Conservation (phyloP, 1,140 invertebrate species). For the Drosophila pseudoobscura region DNA sequence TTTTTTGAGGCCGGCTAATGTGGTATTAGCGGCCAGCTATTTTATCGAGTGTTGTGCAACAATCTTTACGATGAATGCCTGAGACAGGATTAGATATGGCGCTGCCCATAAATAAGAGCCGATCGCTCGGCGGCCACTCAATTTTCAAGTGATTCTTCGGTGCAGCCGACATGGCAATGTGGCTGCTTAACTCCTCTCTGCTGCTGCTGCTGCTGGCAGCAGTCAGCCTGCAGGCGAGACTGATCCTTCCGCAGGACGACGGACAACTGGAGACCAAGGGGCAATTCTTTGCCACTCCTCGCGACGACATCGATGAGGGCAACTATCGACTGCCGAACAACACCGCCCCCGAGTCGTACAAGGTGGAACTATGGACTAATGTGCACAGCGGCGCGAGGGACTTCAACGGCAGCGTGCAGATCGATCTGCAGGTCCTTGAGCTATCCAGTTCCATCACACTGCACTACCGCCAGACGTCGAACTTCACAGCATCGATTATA, state of each 20-base stretch:
- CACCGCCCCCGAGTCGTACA: conserved; percentile 86
- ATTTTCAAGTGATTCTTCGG: conserved; percentile 85
- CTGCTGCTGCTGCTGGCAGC: conserved; percentile 48
- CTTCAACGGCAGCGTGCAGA: conserved; percentile 86
- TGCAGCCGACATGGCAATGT: conserved; percentile 88
- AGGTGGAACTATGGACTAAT: conserved; percentile 86
- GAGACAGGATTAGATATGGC: conserved; percentile 54
- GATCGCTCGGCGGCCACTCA: conserved; percentile 6
- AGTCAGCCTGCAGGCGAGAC: conserved; percentile 41
- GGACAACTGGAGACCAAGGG: conserved; percentile 61
- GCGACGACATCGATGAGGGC: conserved; percentile 51
- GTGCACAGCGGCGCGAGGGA: conserved; percentile 83
- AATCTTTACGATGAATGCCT: conserved; percentile 47
- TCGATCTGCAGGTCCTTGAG: conserved; percentile 83
- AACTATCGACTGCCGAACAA: conserved; percentile 86
- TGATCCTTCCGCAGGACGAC: conserved; percentile 30
- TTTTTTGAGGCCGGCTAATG: conserved; percentile 1
- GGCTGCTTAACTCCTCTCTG: conserved; percentile 34
- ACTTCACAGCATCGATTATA: conserved; percentile 48
- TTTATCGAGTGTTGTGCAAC: conserved; percentile 35
- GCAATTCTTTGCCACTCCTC: conserved; percentile 15
- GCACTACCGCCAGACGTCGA: conserved; percentile 81
- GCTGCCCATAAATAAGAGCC: conserved; percentile 51
- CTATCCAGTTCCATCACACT: conserved; percentile 83
- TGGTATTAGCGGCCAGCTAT: conserved; percentile 9